Percentiles rank a stretch among this genome's conserved stretches.
Conservation (phyloP, 92 coral and sea anemone genomes). For the Epizoanthus scotinus region DNA sequence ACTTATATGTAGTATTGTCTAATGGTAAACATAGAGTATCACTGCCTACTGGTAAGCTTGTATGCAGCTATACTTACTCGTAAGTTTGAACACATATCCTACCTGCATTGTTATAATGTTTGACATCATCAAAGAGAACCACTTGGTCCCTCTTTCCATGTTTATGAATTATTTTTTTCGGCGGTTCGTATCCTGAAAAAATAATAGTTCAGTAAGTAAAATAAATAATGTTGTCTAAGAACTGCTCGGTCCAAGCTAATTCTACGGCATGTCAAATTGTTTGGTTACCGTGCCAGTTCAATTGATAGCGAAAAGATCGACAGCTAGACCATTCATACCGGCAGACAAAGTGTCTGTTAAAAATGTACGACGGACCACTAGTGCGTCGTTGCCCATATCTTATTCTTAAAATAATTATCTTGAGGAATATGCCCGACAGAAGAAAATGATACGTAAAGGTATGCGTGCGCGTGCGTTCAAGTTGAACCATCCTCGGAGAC, state of each 20-base stretch:
- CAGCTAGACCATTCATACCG: too few species aligned
- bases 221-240: not conserved
- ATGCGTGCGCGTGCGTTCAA: too few species aligned
- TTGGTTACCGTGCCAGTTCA: not conserved
- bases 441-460: too few species aligned
- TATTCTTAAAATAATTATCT: too few species aligned
- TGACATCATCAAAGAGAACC: conserved; percentile 81
- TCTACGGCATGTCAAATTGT: not conserved
- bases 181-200: conserved; percentile 76
- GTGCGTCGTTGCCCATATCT: too few species aligned
- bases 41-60: too few species aligned
- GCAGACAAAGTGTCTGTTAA: not conserved
- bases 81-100: conserved; percentile 1
- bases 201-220: not conserved
- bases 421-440: too few species aligned
- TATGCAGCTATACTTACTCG: not conserved
- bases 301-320: not conserved
- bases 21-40: too few species aligned
- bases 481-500: too few species aligned
- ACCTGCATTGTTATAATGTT: conserved; percentile 61
- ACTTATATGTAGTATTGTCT: too few species aligned
- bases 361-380: too few species aligned
- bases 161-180: conserved; percentile 47
- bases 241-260: not conserved
- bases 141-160: conserved; percentile 83